These are phyloP conservation scores for Proales similis DNA, from an alignment of 1,140 invertebrate species.

Conservation along the genomic window DNA sequence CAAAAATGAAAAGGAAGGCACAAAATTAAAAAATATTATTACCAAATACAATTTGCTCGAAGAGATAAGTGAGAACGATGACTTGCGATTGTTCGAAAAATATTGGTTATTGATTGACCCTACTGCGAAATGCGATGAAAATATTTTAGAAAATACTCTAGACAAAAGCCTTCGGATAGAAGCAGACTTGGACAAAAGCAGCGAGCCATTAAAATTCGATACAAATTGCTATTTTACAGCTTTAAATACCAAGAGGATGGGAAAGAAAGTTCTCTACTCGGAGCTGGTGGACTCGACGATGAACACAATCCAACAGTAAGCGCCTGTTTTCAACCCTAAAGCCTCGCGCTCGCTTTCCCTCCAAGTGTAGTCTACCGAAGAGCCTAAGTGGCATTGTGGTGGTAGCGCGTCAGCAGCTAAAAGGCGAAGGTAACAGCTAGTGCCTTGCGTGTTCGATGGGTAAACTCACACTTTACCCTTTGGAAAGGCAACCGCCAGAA, in stretches of 20 bases:
- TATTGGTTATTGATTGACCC: neutral
- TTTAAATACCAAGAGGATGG: conserved; percentile 27
- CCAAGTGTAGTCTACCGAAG: neutral
- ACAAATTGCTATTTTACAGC: conserved; percentile 15
- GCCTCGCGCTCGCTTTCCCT: neutral
- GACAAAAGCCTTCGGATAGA: no score
- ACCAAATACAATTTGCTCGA: no score
- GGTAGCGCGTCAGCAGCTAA: conserved; percentile 2
- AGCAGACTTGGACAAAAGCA: neutral
- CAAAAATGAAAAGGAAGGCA: no score
- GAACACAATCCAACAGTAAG: conserved; percentile 24
- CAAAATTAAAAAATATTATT: no score
- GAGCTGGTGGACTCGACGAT: conserved; percentile 33
- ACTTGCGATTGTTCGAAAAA: conserved; percentile 5
- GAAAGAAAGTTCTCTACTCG: conserved; percentile 17
- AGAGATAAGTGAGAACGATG: no score
- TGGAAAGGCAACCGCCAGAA: conserved; percentile 31
- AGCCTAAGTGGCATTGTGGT: conserved; percentile 14
- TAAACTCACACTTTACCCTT: no score
- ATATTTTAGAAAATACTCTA: conserved; percentile 1
- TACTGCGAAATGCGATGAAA: neutral
- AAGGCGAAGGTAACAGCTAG: no score
- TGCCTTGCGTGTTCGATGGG: no score
- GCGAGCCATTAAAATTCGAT: conserved; percentile 1
- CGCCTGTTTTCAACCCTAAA: neutral